Base-by-base conservation (phyloP, 1,140 invertebrate species). In the Leptinotarsa defecta region DNA sequence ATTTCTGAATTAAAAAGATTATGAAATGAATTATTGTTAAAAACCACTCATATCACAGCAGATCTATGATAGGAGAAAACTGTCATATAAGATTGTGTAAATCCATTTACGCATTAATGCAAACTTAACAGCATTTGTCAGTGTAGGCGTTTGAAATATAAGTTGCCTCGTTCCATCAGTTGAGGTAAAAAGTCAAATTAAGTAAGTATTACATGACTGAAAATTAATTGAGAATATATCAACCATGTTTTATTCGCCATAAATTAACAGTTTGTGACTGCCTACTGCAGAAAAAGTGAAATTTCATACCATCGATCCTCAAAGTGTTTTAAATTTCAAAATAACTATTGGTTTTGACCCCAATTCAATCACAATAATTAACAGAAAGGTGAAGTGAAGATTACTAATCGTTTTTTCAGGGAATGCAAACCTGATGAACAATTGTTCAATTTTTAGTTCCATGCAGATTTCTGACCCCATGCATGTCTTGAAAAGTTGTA, bases 181-280 rank as follows among this genome's bases (percentile, higher is more conserved):
- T 17, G 52, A 57, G 34, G 8, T 17, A 57, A 57, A 57, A 17
- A 57, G n/a, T 15, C 4, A 57, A 57, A 19, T 15, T 57, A 27
- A 68, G 24, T 27, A 34, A 19, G 24, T 34, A 68, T 68, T 68
- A 68, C 65, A 68, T 68, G 64, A 43, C 65, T 27, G 65, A 43
- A 68, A 68, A 68, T 27, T 68, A 43, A 68, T 68, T 27, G 6
- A 48, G 49, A 48, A 71, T 52, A 71, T 49, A 20, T 48, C 52
- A n/a, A 71, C 69, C 15, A n/a, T 34, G 48, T 20, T 61, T n/a
- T 20, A 48, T 71, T 71, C 13, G 52, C 52, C 52, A 57, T 57
- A 17, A 57, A 57, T 57, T 57, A 15, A 57, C n/a, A 17, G 52
- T 57, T 17, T 15, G 52, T 57, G 52, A 57, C 52, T n/a, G n/a